A percentile compares a stretch with the other conserved stretches of the same genome.
These are phyloP conservation scores for Propithecus coquereli DNA, from an alignment of 2,113 vertebrate genomes.

Conservation along the genomic window DNA sequence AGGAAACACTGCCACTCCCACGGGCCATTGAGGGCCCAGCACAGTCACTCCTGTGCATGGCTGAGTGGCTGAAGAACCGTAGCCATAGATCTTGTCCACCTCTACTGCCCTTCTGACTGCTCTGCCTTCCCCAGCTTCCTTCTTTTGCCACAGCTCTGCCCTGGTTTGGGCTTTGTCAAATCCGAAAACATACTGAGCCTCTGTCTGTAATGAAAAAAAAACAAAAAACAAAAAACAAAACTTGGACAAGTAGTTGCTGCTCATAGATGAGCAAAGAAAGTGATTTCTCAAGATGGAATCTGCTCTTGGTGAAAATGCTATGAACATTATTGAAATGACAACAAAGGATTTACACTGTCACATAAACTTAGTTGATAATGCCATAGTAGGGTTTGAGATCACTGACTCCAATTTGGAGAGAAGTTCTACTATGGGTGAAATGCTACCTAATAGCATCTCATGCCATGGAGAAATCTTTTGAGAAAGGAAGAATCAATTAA, in stretches of 20 bases:
- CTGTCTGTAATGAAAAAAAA: neutral
- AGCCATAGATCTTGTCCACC: neutral
- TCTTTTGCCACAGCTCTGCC: neutral
- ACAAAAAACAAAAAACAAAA: no score
- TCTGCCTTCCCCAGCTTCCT: neutral
- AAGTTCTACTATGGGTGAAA: neutral
- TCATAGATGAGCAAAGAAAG: neutral
- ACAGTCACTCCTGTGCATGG: neutral
- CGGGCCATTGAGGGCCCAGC: neutral
- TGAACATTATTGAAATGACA: neutral
- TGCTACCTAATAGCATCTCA: neutral
- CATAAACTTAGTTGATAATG: neutral
- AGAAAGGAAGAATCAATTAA: neutral
- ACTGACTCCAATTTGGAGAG: neutral
- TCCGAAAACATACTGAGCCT: conserved; percentile 40
- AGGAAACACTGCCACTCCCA: neutral
- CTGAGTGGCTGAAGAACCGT: neutral
- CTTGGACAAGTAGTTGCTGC: neutral
- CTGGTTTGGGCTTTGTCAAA: neutral
- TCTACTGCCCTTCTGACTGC: neutral
- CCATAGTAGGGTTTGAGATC: neutral
- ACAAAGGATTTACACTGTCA: neutral
- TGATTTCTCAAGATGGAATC: neutral
- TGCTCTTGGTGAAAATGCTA: neutral
- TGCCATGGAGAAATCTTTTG: neutral